A percentile compares a stretch with the other conserved stretches of the same genome.
Evolutionary conservation across 2,888 invertebrate species (phyloP).

Genomic region (Cryptophagus acutangulus): DNA sequence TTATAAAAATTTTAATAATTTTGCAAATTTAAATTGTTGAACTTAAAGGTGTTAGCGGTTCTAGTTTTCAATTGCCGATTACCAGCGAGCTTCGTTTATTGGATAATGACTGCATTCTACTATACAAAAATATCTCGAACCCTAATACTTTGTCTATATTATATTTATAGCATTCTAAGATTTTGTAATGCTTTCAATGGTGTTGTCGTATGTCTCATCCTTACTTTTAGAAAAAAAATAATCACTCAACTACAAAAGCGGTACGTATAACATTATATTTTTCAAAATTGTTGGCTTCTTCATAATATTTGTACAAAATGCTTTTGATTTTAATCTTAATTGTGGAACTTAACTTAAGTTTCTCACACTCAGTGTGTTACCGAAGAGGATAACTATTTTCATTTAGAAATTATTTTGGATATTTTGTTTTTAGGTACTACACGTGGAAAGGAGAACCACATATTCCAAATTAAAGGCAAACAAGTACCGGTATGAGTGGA

Average conservation of each 20-base stretch:
- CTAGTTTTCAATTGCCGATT: constrained; percentile 84
- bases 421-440: constrained; percentile 37
- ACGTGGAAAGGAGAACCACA: constrained; percentile 38
- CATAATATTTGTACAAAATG: too few relatives aligned
- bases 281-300: too few relatives aligned
- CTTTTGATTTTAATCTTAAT: too few relatives aligned
- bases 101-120: constrained; percentile 34
- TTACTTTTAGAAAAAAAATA: constrained; percentile 67
- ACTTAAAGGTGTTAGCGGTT: constrained; percentile 74
- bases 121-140: too few relatives aligned
- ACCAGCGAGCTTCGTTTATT: constrained; percentile 44
- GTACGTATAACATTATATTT: too few relatives aligned
- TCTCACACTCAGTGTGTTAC: too few relatives aligned
- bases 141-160: too few relatives aligned
- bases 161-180: constrained; percentile 64
- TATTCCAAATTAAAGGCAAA: constrained; percentile 33
- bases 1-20: too few relatives aligned
- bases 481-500: constrained; percentile 31
- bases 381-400: too few relatives aligned
- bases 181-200: constrained; percentile 66
- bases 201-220: constrained; percentile 65
- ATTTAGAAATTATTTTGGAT: too few relatives aligned
- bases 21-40: too few relatives aligned
- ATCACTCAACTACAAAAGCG: constrained; percentile 58
- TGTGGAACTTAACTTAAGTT: constrained; percentile 20